Percentiles rank a stretch among this genome's conserved stretches.
phyloP scores from a whole-genome alignment of 2,113 vertebrate species.

The Neodontobutis hainanensis region DNA sequence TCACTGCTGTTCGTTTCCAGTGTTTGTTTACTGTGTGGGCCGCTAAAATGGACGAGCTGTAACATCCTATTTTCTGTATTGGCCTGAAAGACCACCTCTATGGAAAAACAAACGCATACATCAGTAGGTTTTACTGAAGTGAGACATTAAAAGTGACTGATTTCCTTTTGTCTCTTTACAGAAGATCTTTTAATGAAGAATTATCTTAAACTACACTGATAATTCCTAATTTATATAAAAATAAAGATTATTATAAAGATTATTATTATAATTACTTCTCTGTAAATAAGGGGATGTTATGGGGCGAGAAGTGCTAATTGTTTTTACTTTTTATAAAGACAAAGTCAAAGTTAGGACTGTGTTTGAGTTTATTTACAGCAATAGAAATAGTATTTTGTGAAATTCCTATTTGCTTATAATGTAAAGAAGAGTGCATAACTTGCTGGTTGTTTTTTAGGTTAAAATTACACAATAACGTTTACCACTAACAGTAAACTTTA shows the following conservation, averaged over 20 bases:
- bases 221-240: too few species aligned
- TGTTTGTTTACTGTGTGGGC: conserved; percentile 9
- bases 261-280: conserved; percentile 37
- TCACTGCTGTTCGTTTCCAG: background rate
- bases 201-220: too few species aligned
- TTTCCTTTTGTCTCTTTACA: background rate
- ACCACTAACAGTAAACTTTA: too few species aligned
- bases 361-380: too few species aligned
- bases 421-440: too few species aligned
- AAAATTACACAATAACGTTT: too few species aligned
- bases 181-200: background rate
- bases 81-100: background rate
- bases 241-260: too few species aligned
- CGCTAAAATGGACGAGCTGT: background rate
- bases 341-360: too few species aligned
- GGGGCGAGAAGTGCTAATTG: background rate
- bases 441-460: too few species aligned
- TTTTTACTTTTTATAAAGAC: too few species aligned
- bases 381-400: too few species aligned
- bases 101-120: background rate
- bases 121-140: background rate
- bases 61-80: background rate
- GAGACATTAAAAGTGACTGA: background rate
- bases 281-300: conserved; percentile 29
- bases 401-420: too few species aligned